Evolutionary conservation across 2,888 invertebrate species (phyloP).

Genomic region (Kuschelorhynchus macadamiae): DNA sequence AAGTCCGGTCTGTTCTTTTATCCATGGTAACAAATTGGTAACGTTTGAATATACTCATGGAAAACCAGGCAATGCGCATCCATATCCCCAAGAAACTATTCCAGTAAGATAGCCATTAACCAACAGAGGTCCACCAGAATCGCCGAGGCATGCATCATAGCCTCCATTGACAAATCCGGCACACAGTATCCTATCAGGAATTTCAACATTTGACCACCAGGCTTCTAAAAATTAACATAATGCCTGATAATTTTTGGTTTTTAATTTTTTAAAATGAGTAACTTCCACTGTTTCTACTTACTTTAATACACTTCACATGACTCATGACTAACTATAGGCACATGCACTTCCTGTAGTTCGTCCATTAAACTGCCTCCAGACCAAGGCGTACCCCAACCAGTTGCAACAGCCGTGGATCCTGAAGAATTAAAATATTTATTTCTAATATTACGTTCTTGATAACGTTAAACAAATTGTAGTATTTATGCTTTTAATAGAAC

Average conservation of each 20-base stretch:
- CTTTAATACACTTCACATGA: constrained; percentile 31
- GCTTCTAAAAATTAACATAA: constrained; percentile 18
- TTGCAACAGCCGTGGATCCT: constrained; percentile 41
- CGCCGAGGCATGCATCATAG: constrained; percentile 61
- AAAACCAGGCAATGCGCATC: constrained; percentile 51
- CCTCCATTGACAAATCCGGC: constrained; percentile 60
- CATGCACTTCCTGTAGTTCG: constrained; percentile 35
- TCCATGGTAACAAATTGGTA: constrained; percentile 36
- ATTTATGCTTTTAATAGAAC: too few relatives aligned
- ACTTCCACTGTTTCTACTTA: too few relatives aligned
- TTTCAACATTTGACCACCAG: not conserved
- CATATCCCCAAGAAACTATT: constrained; percentile 55
- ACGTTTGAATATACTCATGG: constrained; percentile 55
- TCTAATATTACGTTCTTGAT: too few relatives aligned
- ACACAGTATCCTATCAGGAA: constrained; percentile 53
- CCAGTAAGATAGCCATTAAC: constrained; percentile 50
- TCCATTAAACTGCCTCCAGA: constrained; percentile 21
- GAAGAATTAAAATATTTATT: not conserved
- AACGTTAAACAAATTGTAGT: too few relatives aligned
- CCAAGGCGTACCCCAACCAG: constrained; percentile 47
- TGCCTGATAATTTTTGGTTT: too few relatives aligned
- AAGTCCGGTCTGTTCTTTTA: constrained; percentile 34
- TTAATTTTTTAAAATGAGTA: too few relatives aligned
- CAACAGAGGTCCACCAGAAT: constrained; percentile 55
- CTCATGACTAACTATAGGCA: constrained; percentile 31